These are phyloP conservation scores for Parapristionchus giblindavisi DNA, from an alignment of 2,888 invertebrate species.

Conservation along the genomic window DNA sequence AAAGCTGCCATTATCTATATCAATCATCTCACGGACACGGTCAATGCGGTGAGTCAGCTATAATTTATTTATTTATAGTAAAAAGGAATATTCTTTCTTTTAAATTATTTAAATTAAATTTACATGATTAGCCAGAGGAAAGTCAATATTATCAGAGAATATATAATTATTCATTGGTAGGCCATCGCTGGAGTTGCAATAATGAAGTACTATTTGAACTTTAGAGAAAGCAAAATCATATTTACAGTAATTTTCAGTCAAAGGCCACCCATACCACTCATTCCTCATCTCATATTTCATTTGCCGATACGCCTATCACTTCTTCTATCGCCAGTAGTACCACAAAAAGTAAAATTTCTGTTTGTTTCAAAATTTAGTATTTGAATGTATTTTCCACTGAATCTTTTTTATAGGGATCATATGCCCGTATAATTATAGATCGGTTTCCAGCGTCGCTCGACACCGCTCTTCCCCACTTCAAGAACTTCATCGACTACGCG, in stretches of 20 bases:
- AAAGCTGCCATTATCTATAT: constrained; percentile 66
- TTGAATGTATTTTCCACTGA: too few relatives aligned
- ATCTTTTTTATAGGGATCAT: too few relatives aligned
- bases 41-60: constrained; percentile 37
- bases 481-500: constrained; percentile 49
- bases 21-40: constrained; percentile 52
- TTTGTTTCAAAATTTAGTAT: too few relatives aligned
- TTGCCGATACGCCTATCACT: not conserved
- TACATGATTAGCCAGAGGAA: too few relatives aligned
- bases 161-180: not conserved
- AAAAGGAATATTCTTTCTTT: not conserved
- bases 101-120: too few relatives aligned
- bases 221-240: too few relatives aligned
- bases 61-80: not conserved
- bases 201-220: not conserved
- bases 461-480: constrained; percentile 46
- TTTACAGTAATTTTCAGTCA: too few relatives aligned
- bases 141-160: too few relatives aligned
- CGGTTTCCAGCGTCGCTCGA: constrained; percentile 26
- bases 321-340: too few relatives aligned
- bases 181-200: not conserved
- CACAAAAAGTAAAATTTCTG: too few relatives aligned
- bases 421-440: too few relatives aligned
- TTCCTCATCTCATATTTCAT: not conserved
- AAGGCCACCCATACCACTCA: too few relatives aligned